Percentiles rank a stretch among this genome's conserved stretches.
Conservation (phyloP, 2,888 invertebrate species). For the Nebria salina region DNA sequence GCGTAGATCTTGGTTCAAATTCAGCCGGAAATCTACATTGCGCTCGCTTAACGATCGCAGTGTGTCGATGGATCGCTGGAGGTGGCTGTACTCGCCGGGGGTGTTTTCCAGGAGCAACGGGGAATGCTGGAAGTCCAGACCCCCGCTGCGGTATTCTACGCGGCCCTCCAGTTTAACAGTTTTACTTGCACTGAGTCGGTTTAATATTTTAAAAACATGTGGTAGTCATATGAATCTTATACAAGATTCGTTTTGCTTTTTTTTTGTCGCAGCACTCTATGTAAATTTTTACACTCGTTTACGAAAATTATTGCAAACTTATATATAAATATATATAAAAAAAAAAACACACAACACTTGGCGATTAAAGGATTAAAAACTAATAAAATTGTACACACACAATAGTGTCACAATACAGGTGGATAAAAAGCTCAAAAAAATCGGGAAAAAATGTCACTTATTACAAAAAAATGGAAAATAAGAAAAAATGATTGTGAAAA, state of each 20-base stretch:
- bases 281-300: neutral
- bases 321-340: constrained; percentile 13
- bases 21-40: constrained; percentile 60
- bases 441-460: constrained; percentile 33
- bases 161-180: constrained; percentile 58
- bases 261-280: neutral
- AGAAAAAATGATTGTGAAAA: constrained; percentile 50
- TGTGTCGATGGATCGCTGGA: constrained; percentile 62
- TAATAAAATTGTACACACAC: neutral
- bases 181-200: constrained; percentile 27
- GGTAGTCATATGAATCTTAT: constrained; percentile 29
- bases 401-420: neutral
- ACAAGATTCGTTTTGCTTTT: constrained; percentile 2
- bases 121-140: constrained; percentile 62
- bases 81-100: constrained; percentile 58
- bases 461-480: constrained; percentile 51
- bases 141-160: constrained; percentile 61
- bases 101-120: constrained; percentile 58
- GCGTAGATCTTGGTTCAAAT: constrained; percentile 57
- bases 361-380: neutral
- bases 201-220: constrained; percentile 28
- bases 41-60: constrained; percentile 60
- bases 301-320: neutral
- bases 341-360: neutral
- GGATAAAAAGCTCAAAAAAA: neutral